Conservation (phyloP, 2,888 invertebrate species). For the Callinectes sapidus region DNA sequence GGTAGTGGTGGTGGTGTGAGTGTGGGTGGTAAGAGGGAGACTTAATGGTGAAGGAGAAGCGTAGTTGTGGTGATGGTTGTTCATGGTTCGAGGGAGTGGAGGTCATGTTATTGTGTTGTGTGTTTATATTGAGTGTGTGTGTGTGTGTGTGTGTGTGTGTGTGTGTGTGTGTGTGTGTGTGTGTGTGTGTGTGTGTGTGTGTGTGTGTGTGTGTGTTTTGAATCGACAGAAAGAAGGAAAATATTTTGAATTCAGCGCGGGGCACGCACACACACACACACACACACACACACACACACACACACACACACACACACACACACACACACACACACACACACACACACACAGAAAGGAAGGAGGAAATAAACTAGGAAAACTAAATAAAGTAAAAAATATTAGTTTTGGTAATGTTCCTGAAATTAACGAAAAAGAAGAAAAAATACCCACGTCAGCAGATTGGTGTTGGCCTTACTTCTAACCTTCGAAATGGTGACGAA, state of each 20-base stretch:
- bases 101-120: background rate
- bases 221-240: too few species aligned
- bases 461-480: background rate
- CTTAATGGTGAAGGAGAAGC: background rate
- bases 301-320: background rate
- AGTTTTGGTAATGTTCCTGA: background rate
- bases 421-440: background rate
- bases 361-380: background rate
- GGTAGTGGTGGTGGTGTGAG: background rate
- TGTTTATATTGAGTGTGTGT: background rate
- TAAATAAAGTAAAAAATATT: background rate
- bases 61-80: background rate
- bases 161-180: slow-evolving; percentile 24
- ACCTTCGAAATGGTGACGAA: background rate
- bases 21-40: background rate
- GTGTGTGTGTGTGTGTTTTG: background rate
- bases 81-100: background rate
- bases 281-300: background rate
- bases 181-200: slow-evolving; percentile 16
- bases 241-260: too few species aligned
- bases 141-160: slow-evolving; percentile 10
- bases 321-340: slow-evolving; percentile 1
- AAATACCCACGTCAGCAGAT: background rate
- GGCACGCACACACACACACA: too few species aligned
- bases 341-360: background rate